phyloP scores from a whole-genome alignment of 2,113 vertebrate species.

The Geococcyx californianus region DNA sequence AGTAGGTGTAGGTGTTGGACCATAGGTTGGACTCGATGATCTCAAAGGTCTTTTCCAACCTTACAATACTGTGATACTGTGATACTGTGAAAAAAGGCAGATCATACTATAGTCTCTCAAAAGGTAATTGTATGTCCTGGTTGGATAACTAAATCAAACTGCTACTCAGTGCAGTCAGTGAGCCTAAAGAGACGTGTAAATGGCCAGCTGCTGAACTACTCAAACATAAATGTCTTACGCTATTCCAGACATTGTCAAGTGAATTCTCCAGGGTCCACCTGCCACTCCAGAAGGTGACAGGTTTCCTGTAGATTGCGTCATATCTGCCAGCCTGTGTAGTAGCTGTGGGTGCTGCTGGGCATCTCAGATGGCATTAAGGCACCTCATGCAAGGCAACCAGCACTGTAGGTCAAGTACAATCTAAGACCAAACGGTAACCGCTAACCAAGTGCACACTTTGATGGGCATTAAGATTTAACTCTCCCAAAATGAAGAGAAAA shows the following conservation, averaged over 20 bases:
- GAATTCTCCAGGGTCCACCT: not conserved
- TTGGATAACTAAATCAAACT: not conserved
- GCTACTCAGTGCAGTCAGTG: not conserved
- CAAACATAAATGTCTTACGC: not conserved
- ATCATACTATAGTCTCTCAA: not conserved
- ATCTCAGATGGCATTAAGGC: not conserved
- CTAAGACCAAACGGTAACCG: not conserved
- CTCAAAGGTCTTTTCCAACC: too few relatives aligned
- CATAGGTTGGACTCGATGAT: too few relatives aligned
- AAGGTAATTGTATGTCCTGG: not conserved
- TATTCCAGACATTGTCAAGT: not conserved
- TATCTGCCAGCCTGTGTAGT: not conserved
- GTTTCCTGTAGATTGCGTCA: not conserved
- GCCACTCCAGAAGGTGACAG: not conserved
- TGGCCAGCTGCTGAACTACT: not conserved
- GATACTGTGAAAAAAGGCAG: not conserved
- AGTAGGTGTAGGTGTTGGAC: too few relatives aligned
- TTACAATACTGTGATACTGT: too few relatives aligned
- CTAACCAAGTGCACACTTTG: accelerated
- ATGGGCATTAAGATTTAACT: not conserved
- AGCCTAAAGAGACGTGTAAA: not conserved
- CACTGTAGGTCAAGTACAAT: not conserved
- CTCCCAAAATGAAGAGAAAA: not conserved
- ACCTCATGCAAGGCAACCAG: not conserved
- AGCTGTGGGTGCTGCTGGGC: not conserved